Percentiles rank a stretch among this genome's conserved stretches.
Conservation (phyloP, 2,113 vertebrate genomes). For the Pithys albifrons region DNA sequence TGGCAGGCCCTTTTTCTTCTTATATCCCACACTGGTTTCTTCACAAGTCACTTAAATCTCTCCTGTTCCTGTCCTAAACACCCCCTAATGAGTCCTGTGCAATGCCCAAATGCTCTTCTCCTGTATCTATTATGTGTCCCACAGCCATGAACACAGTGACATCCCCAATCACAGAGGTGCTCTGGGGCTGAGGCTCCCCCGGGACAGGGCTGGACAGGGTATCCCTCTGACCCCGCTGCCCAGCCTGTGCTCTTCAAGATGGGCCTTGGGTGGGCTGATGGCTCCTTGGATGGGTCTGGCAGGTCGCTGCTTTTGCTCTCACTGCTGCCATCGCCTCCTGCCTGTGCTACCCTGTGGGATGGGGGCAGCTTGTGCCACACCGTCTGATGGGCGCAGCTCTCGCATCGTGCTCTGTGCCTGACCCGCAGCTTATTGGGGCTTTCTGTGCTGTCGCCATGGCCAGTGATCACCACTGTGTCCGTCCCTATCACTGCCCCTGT, state of each 20-base stretch:
- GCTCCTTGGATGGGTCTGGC: not conserved
- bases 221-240: not conserved
- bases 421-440: rapidly evolving
- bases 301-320: not conserved
- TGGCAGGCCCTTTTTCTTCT: not conserved
- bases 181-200: not conserved
- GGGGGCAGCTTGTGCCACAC: rapidly evolving
- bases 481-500: no score
- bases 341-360: not conserved
- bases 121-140: no score
- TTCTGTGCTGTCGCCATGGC: rapidly evolving
- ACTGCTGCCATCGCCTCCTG: not conserved
- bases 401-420: rapidly evolving
- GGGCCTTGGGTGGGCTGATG: not conserved
- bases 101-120: not conserved
- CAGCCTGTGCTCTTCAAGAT: not conserved
- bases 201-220: not conserved
- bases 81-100: no score
- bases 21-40: not conserved
- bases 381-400: rapidly evolving
- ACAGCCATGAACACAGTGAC: not conserved
- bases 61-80: not conserved
- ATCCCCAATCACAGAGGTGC: not conserved
- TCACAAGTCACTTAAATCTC: not conserved
- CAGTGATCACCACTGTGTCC: rapidly evolving